phyloP scores from a whole-genome alignment of 37 sponge, comb jelly and placozoan species.

The Tethya wilhelma region DNA sequence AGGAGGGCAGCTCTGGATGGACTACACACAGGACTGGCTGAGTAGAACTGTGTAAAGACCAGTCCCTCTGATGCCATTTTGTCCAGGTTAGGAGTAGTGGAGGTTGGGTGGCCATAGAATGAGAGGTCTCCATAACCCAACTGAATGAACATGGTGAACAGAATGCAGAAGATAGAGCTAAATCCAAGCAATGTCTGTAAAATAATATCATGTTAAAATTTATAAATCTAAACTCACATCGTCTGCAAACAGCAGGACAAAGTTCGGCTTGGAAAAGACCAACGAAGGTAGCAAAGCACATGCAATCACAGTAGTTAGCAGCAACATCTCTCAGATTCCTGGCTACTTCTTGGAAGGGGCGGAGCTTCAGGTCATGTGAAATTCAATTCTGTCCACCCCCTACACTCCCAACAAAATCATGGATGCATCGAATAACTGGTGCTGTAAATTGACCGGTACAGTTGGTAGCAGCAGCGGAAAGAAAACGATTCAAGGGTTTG shows the following conservation, averaged over 20 bases:
- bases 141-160: constrained; percentile 7
- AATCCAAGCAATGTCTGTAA: neutral
- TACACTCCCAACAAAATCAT: too few species aligned
- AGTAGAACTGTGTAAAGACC: constrained; percentile 62
- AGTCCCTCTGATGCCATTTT: constrained; percentile 72
- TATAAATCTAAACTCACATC: constrained; percentile 52
- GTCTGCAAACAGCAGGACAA: constrained; percentile 82
- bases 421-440: too few species aligned
- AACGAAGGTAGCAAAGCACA: too few species aligned
- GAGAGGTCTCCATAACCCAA: constrained; percentile 73
- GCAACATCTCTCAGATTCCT: neutral
- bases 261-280: constrained; percentile 77
- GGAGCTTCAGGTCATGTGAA: too few species aligned
- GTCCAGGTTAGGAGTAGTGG: constrained; percentile 77
- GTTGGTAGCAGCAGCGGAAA: too few species aligned
- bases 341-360: too few species aligned
- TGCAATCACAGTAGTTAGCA: neutral
- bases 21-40: constrained; percentile 70
- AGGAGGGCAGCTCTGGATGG: constrained; percentile 78
- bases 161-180: neutral
- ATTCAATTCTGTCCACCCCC: too few species aligned
- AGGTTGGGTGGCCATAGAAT: constrained; percentile 80
- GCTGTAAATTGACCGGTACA: too few species aligned
- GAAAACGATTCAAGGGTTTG: too few species aligned
- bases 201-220: neutral